Base-by-base conservation (phyloP, 2,888 invertebrate genomes). In the Drosophila mimetica region DNA sequence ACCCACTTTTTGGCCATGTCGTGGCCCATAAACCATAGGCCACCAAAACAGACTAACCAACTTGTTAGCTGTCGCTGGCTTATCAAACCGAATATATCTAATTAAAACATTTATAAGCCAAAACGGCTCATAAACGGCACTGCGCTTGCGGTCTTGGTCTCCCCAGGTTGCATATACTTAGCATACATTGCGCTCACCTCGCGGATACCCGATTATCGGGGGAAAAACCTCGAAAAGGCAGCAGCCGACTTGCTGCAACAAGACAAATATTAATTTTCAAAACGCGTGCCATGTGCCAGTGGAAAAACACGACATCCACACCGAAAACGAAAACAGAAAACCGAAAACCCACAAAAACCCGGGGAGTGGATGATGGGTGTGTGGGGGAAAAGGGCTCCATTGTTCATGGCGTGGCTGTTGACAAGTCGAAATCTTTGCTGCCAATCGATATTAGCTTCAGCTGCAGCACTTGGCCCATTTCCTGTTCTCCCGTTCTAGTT, bases 71-170 rank as follows among this genome's bases (percentile, higher is more conserved):
- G 86, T 83, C 76, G 65, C 71, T 37, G 66, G 74, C 80, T 86
- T 86, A 82, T 82, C 82, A 86, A 73, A 65, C 80, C 82, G 83
- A 83, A 82, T 71, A 79, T 76, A 82, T 82, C 82, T 82, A 82
- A 82, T 82, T 82, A 86, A 82, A 86, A 86, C 82, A 82, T 83
- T 83, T 78, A 86, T 86, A 82, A 83, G 75, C 86, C 84, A 64
- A 74, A 71, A 55, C 74, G 66, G 64, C 76, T 79, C 74, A 82
- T 78, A 82, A 82, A 82, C 86, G 82, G 81, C 81, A 81, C 85
- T 63, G 61, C 41, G 59, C 47, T 60, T 84, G 85, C 60, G 70
- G 48, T 53, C 66, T 65, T n/a, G 22, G 22, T 22, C 36, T n/a
- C 6, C 41, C 28, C 14, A 18, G 69, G 76, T 65, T 78, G 86